Evolutionary conservation across 1,140 invertebrate genomes (phyloP).

Genomic region (Megathymus violae): DNA sequence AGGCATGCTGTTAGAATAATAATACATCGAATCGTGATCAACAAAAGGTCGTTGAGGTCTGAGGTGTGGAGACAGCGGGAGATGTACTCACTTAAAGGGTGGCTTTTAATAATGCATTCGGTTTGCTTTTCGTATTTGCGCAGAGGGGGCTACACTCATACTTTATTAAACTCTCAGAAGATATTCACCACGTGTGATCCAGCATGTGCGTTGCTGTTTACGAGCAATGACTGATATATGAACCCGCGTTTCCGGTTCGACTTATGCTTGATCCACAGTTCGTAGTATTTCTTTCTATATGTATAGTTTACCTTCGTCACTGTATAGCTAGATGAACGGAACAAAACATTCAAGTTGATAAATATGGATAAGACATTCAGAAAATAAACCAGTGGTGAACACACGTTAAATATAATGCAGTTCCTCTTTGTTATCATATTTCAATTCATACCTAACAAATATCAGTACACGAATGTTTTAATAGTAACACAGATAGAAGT

Average conservation of each 20-base stretch:
- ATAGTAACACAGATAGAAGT: background rate
- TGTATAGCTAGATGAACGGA: background rate
- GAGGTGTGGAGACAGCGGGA: constrained; percentile 31
- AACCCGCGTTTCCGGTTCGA: constrained; percentile 51
- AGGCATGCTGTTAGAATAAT: background rate
- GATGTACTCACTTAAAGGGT: constrained; percentile 43
- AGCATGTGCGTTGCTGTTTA: constrained; percentile 51
- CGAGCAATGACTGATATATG: constrained; percentile 60
- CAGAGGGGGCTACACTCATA: constrained; percentile 48
- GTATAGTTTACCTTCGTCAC: constrained; percentile 3
- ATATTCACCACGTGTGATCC: constrained; percentile 47
- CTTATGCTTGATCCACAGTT: constrained; percentile 18
- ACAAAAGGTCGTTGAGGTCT: constrained; percentile 24
- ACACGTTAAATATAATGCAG: background rate
- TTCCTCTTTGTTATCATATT: background rate
- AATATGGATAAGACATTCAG: constrained; percentile 1
- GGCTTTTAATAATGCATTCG: constrained; percentile 57
- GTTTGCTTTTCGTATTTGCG: constrained; percentile 56
- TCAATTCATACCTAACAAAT: constrained; percentile 4
- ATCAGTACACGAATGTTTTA: background rate
- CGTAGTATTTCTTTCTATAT: constrained; percentile 29
- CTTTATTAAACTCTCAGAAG: constrained; percentile 53
- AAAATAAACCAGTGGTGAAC: no score
- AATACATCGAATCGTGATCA: constrained; percentile 14
- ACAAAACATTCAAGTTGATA: background rate